Percentiles rank a stretch among this genome's conserved stretches.
These are phyloP conservation scores for Catamblyrhynchus diadema DNA, from an alignment of 2,797 vertebrate species.

Conservation along the genomic window DNA sequence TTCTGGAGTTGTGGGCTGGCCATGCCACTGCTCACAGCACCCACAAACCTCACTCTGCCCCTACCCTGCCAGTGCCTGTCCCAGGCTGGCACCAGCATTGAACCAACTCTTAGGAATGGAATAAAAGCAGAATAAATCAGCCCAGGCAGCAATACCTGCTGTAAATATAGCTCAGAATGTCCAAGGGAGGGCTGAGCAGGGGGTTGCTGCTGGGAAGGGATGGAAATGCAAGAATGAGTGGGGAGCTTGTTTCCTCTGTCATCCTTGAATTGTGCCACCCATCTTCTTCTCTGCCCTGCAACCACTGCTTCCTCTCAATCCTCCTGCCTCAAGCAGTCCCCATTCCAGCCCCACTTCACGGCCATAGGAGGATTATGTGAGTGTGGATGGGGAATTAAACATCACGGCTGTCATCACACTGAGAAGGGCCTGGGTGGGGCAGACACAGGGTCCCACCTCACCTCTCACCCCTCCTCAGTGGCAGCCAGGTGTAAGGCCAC, in stretches of 20 bases:
- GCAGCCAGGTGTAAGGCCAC: not conserved
- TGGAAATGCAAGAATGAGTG: not conserved
- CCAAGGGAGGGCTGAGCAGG: not conserved
- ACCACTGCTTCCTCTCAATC: not conserved
- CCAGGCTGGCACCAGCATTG: not conserved
- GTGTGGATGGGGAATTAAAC: not conserved
- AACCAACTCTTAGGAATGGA: not conserved
- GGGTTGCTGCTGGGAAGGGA: not conserved
- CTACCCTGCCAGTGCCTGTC: not conserved
- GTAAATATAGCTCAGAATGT: not conserved
- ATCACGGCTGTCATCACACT: not conserved
- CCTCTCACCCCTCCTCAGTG: not conserved
- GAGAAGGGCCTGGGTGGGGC: not conserved
- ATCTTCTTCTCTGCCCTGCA: not conserved
- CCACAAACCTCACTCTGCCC: not conserved
- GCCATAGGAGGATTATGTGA: not conserved
- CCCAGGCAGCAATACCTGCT: not conserved
- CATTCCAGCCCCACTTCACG: not conserved
- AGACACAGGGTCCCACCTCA: accelerated
- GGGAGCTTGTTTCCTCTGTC: not conserved
- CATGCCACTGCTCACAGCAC: not conserved
- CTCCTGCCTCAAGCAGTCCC: not conserved
- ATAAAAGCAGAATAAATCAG: not conserved
- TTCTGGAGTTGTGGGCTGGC: not conserved
- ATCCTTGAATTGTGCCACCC: not conserved